Percentiles rank a stretch among this genome's conserved stretches.
phyloP scores from a whole-genome alignment of 2,888 invertebrate species.

The Helobdella robusta region DNA sequence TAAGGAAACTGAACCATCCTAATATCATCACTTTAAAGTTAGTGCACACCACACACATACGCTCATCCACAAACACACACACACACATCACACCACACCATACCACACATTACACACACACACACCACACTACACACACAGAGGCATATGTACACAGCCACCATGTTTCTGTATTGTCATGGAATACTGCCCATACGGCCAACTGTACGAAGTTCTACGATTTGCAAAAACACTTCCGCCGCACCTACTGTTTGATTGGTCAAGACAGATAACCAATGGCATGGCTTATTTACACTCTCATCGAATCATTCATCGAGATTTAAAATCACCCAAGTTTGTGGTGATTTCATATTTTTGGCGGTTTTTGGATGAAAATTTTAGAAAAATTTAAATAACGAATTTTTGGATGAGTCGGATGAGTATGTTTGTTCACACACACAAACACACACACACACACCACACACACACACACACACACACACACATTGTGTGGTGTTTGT shows the following conservation, averaged over 20 bases:
- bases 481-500: no score
- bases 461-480: no score
- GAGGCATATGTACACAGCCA: slow-evolving; percentile 83
- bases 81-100: background rate
- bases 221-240: slow-evolving; percentile 75
- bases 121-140: no score
- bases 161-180: slow-evolving; percentile 90
- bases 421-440: no score
- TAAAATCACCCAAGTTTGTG: slow-evolving; percentile 88
- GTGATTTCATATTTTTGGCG: no score
- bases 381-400: no score
- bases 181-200: slow-evolving; percentile 94
- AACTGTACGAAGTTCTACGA: slow-evolving; percentile 77
- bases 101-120: no score
- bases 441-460: no score
- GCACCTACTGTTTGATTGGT: slow-evolving; percentile 76
- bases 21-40: slow-evolving; percentile 77
- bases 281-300: slow-evolving; percentile 91
- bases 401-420: no score
- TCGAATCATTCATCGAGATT: slow-evolving; percentile 93
- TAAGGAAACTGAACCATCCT: slow-evolving; percentile 81
- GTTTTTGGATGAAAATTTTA: no score
- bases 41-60: slow-evolving; percentile 33
- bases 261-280: slow-evolving; percentile 85
- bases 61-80: background rate